Conservation (phyloP, 2,888 invertebrate genomes). For the Hemicrepidius hirtus region DNA sequence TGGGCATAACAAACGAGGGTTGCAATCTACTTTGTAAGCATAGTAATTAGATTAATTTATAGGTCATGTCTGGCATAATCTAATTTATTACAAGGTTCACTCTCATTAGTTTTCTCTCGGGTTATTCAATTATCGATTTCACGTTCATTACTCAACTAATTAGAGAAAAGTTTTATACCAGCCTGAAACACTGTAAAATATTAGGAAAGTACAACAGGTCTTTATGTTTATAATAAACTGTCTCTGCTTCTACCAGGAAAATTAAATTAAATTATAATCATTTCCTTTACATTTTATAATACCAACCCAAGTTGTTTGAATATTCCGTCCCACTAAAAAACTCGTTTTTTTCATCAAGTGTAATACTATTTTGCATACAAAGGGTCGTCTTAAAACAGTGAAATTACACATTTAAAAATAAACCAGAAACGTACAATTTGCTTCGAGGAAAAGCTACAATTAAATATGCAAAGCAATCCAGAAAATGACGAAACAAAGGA, state of each 20-base stretch:
- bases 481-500: constrained; percentile 4
- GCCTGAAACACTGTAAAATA: background rate
- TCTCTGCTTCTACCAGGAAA: too few relatives aligned
- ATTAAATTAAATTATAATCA: too few relatives aligned
- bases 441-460: background rate
- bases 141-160: constrained; percentile 10
- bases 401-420: background rate
- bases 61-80: constrained; percentile 37
- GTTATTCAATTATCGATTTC: constrained; percentile 18
- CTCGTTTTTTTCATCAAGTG: too few relatives aligned
- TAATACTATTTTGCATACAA: background rate
- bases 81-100: constrained; percentile 33
- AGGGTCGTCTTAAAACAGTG: background rate
- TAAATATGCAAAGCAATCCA: constrained; percentile 3
- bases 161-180: background rate
- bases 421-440: background rate
- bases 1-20: constrained; percentile 19
- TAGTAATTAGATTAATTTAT: constrained; percentile 37
- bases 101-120: constrained; percentile 21
- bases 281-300: too few relatives aligned
- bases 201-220: too few relatives aligned
- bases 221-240: too few relatives aligned
- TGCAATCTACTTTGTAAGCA: constrained; percentile 31
- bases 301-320: too few relatives aligned
- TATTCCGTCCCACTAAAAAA: too few relatives aligned